Evolutionary conservation across 2,797 vertebrate genomes (phyloP).

Genomic region (Momotus momota): DNA sequence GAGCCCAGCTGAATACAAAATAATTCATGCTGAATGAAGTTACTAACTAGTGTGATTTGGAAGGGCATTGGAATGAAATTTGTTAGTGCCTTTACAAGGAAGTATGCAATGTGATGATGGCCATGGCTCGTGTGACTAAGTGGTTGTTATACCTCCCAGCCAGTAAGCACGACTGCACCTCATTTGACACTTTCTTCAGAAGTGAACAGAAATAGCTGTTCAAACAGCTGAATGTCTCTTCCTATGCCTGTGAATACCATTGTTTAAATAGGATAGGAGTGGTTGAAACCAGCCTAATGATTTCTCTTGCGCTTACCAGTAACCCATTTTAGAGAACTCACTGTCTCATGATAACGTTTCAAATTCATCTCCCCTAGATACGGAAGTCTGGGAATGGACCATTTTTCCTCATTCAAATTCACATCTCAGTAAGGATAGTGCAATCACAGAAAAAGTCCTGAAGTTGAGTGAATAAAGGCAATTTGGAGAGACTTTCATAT

Average conservation of each 20-base stretch:
- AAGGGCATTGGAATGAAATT: neutral
- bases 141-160: neutral
- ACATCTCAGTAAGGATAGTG: neutral
- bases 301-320: neutral
- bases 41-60: neutral
- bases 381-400: neutral
- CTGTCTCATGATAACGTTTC: neutral
- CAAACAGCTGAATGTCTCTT: neutral
- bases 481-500: neutral
- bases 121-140: neutral
- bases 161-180: neutral
- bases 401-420: neutral
- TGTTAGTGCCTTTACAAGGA: neutral
- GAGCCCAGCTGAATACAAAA: neutral
- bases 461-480: neutral
- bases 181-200: neutral
- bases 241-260: neutral
- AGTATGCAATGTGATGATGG: neutral
- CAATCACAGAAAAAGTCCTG: neutral
- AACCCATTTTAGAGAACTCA: neutral
- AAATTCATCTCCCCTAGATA: neutral
- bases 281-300: neutral
- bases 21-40: neutral
- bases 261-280: neutral
- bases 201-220: neutral